Evolutionary conservation across 2,113 vertebrate genomes (phyloP), one percentile per base, ranked within the genome.

Genomic region (Xiphophorus hellerii): DNA sequence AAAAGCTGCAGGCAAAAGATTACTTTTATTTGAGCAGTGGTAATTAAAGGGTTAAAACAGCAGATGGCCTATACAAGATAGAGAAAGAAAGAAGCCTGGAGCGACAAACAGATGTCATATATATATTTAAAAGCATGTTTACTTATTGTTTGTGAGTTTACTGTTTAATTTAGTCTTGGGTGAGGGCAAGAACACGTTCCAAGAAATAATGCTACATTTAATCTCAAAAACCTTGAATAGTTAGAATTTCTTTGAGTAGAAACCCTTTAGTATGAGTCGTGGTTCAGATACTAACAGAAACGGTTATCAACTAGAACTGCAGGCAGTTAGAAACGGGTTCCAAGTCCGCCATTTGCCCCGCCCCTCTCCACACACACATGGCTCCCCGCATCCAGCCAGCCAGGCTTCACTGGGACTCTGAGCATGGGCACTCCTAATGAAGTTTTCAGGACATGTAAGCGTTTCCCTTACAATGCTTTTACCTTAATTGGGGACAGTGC

Each of bases 1-100:
- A 39, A 82, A 73, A 75, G 48, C 39, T 62, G 63, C 63, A 64
- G 83, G 35, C 12, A 72, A 74, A 67, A 65, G 29, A 73, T 27
- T 37, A 30, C 27, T 51, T 68, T n/a, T 51, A 31, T 74, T 73
- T 71, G 35, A 77, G 60, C 20, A 20, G 33, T 15, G 42, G 30
- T 71, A 48, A 83, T 73, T 70, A 66, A 80, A 69, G 70, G 31
- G 62, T 76, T 81, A 28, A 76, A 83, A 71, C 48, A 31, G 42
- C 44, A 76, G 66, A 82, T 62, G 27, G 51, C 15, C 22, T 27
- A 31, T 27, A 10, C 17, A 17, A 58, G 51, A 58, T 58, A 58
- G 11, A 14, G 5, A 71, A 48, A 30, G 74, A n/a, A 1, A 63
- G 22, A 51, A 33, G 35, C 10, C 5, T 60, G 15, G 58, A 13